phyloP scores from a whole-genome alignment of 2,888 invertebrate species.

The Bedellia somnulentella region DNA sequence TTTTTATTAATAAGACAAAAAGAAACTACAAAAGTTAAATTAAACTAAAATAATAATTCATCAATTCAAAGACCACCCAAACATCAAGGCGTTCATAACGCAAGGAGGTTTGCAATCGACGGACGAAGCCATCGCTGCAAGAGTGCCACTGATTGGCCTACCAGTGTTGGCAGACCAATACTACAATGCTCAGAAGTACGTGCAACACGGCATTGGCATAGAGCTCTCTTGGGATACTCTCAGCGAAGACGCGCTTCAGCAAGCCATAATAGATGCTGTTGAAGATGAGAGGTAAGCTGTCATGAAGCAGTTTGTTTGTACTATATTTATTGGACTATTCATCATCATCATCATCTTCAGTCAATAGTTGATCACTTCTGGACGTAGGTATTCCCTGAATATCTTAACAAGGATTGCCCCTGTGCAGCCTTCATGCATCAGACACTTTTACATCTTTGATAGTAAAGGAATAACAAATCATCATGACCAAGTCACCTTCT shows the following conservation, averaged over 20 bases:
- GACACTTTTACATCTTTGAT: too few species aligned
- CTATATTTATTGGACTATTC: too few species aligned
- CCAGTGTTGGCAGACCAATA: slow-evolving; percentile 6
- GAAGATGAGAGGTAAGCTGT: slow-evolving; percentile 4
- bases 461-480: too few species aligned
- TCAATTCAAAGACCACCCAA: slow-evolving; percentile 4
- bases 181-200: slow-evolving; percentile 4
- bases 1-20: too few species aligned
- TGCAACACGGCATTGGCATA: slow-evolving; percentile 4
- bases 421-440: too few species aligned
- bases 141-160: slow-evolving; percentile 1
- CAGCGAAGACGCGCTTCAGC: slow-evolving; percentile 1
- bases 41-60: not conserved
- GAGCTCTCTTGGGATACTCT: slow-evolving; percentile 2
- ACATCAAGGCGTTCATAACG: slow-evolving; percentile 5
- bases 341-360: too few species aligned
- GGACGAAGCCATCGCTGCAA: slow-evolving; percentile 6
- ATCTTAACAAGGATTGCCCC: too few species aligned
- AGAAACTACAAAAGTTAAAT: too few species aligned
- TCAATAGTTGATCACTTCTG: too few species aligned
- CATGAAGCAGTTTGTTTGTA: too few species aligned
- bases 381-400: too few species aligned
- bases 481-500: too few species aligned
- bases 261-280: slow-evolving; percentile 2
- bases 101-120: slow-evolving; percentile 5